Base-by-base conservation (phyloP, 2,888 invertebrate species). In the Mactromeris polynyma region DNA sequence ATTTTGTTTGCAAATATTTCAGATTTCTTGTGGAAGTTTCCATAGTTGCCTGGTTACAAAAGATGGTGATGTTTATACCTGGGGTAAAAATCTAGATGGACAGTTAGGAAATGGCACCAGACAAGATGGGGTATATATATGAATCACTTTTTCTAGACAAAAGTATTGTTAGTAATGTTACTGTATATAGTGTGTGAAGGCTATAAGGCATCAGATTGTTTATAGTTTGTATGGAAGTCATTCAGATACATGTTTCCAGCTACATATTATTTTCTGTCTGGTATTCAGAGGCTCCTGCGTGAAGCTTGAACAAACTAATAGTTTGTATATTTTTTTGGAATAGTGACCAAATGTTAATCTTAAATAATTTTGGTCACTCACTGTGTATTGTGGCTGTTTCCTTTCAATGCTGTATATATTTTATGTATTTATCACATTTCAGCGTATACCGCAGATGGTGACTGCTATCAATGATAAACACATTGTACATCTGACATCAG, bases 31-130 rank as follows among this genome's bases (percentile, higher is more conserved):
- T 87, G 99, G 99, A 0, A 98, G 98, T 97, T 98, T 98, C 95
- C 99, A 99, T 96, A 98, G 98, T 64, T 98, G 98, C 69, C 96
- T 98, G 83, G 96, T 98, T 81, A 98, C 98, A 73, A 97, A 97
- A 84, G 97, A 97, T 83, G 98, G 98, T 7, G 97, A 97, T 11
- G 96, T 98, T 1, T 98, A 98, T 94, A 97, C 98, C 0, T 99
- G 99, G 98, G 99, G 99, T 1, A 77, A 82, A 42, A 99, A 98
- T 97, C 97, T 98, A 90, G 99, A 99, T 96, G 98, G 99, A 54
- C 99, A 99, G 96, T 97, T 99, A 85, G 98, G 98, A 33, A 98
- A 98, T 87, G 98, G 98, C 2, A 92, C 93, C 11, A 93, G 94
- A 83, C 94, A 94, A 87, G 95, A 96, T 90, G 93, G 94, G 93